These are phyloP conservation scores for Oreortyx pictus DNA, from an alignment of 2,797 vertebrate genomes.

Conservation along the genomic window DNA sequence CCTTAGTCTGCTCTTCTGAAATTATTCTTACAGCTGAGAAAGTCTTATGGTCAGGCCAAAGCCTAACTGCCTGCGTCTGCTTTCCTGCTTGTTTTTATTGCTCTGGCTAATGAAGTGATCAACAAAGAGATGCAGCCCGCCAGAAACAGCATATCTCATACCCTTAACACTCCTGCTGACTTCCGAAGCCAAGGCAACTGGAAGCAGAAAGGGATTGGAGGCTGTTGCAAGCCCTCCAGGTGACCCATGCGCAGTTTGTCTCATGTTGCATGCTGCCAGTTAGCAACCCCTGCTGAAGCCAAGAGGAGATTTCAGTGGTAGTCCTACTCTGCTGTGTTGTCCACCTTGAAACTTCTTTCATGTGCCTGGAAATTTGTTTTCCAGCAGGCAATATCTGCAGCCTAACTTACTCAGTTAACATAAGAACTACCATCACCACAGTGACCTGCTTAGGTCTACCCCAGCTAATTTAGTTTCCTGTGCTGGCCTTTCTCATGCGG, in stretches of 20 bases:
- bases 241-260: neutral
- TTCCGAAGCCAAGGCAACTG: neutral
- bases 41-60: neutral
- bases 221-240: neutral
- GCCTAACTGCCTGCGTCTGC: neutral
- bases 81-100: neutral
- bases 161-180: neutral
- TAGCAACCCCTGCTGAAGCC: neutral
- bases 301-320: neutral
- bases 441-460: neutral
- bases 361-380: neutral
- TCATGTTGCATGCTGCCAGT: neutral
- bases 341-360: neutral
- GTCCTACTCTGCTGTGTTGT: neutral
- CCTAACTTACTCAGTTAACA: neutral
- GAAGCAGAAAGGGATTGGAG: neutral
- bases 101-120: neutral
- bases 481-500: rapidly evolving
- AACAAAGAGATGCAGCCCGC: neutral
- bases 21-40: conserved; percentile 25
- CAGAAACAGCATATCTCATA: neutral
- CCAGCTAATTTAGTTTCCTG: neutral
- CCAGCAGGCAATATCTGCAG: neutral
- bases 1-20: conserved; percentile 22
- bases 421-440: neutral